Percentiles rank a stretch among this genome's conserved stretches.
These are phyloP conservation scores for Ursus arctos DNA, from an alignment of 2,113 vertebrate genomes.

Conservation along the genomic window DNA sequence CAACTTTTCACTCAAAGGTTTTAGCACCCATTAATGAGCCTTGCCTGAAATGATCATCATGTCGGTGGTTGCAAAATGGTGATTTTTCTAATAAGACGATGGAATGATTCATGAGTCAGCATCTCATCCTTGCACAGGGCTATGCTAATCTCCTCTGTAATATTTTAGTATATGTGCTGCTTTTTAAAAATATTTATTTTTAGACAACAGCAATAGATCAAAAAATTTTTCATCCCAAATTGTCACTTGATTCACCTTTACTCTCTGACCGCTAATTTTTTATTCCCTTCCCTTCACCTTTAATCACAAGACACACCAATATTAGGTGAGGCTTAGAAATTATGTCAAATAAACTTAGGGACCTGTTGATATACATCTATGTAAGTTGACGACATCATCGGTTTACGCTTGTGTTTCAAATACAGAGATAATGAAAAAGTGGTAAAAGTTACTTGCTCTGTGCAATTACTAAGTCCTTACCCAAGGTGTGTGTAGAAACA, in stretches of 20 bases:
- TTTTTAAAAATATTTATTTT: not conserved
- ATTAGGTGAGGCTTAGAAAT: not conserved
- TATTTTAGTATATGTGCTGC: not conserved
- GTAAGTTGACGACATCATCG: not conserved
- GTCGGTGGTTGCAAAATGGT: not conserved
- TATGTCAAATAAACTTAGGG: not conserved
- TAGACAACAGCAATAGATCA: not conserved
- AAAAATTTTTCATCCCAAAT: not conserved
- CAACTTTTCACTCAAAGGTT: not conserved
- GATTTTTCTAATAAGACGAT: not conserved
- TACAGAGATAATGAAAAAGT: not conserved
- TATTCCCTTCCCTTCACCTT: not conserved
- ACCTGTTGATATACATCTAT: not conserved
- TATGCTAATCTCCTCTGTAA: not conserved
- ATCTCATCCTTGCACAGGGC: not conserved
- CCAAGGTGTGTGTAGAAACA: not conserved
- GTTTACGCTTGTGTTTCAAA: not conserved
- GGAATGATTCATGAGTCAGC: not conserved
- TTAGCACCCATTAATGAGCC: not conserved
- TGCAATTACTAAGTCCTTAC: not conserved
- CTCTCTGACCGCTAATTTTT: slow-evolving; percentile 1
- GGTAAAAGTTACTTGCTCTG: not conserved
- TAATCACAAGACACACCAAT: not conserved
- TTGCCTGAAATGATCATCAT: not conserved
- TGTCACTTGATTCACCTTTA: not conserved